Percentiles rank a stretch among this genome's conserved stretches.
phyloP scores from a whole-genome alignment of 2,888 invertebrate species.

The Erpobdella octoculata region DNA sequence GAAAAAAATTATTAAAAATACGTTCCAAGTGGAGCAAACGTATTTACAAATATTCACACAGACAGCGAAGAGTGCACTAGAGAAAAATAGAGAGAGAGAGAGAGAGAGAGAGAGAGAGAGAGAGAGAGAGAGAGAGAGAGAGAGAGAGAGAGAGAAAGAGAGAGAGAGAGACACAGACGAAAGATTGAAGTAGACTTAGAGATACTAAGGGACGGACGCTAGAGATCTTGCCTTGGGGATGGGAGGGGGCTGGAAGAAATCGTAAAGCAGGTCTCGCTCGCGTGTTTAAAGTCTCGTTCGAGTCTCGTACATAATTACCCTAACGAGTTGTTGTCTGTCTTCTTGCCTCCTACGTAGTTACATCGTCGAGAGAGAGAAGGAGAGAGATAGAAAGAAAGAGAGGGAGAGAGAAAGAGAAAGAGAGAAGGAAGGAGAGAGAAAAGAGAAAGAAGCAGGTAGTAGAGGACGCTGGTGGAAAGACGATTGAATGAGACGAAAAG shows the following conservation, averaged over 20 bases:
- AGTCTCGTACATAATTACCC: too few relatives aligned
- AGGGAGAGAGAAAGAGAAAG: too few relatives aligned
- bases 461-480: too few relatives aligned
- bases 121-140: neutral
- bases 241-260: neutral
- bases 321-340: neutral
- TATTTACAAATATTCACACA: too few relatives aligned
- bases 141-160: neutral
- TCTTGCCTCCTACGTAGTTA: too few relatives aligned
- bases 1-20: too few relatives aligned
- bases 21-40: too few relatives aligned
- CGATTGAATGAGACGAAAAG: too few relatives aligned
- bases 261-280: neutral
- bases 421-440: too few relatives aligned
- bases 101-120: neutral
- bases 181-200: neutral
- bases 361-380: too few relatives aligned
- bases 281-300: neutral
- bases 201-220: neutral
- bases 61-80: neutral
- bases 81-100: neutral
- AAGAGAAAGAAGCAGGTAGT: too few relatives aligned
- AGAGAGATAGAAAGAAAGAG: too few relatives aligned
- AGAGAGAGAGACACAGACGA: neutral
- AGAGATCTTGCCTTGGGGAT: neutral